phyloP scores from a whole-genome alignment of 2,888 invertebrate species.

The Tipula vernalis region DNA sequence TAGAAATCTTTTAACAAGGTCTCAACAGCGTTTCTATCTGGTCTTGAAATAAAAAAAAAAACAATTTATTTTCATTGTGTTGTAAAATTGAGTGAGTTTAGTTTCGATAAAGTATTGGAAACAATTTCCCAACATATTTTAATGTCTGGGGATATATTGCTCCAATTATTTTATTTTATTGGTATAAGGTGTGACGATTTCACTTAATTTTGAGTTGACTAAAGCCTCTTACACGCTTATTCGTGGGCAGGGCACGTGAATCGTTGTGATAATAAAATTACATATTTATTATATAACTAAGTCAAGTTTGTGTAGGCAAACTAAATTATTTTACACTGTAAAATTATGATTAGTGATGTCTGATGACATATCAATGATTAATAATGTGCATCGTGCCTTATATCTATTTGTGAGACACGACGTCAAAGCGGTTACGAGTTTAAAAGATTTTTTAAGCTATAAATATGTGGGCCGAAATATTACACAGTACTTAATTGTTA shows the following conservation, averaged over 20 bases:
- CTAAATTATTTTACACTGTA: background rate
- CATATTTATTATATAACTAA: background rate
- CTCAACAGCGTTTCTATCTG: too few relatives aligned
- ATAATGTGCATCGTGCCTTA: background rate
- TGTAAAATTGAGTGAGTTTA: too few relatives aligned
- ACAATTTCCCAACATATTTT: too few relatives aligned
- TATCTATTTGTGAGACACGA: background rate
- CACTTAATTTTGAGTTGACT: too few relatives aligned
- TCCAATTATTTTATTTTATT: too few relatives aligned
- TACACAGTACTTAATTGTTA: too few relatives aligned
- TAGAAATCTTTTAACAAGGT: too few relatives aligned
- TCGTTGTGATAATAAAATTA: background rate
- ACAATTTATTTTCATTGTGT: too few relatives aligned
- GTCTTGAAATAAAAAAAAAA: too few relatives aligned
- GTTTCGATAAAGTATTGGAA: too few relatives aligned
- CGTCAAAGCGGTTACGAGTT: background rate
- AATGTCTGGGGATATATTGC: too few relatives aligned
- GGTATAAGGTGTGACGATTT: too few relatives aligned
- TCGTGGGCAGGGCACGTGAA: background rate
- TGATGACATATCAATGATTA: background rate
- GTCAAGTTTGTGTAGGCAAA: background rate
- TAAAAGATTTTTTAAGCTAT: background rate
- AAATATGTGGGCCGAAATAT: background rate
- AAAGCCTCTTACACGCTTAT: background rate
- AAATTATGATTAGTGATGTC: background rate